phyloP scores from a whole-genome alignment of 2,888 invertebrate species.

The Ormyrus nitidulus region DNA sequence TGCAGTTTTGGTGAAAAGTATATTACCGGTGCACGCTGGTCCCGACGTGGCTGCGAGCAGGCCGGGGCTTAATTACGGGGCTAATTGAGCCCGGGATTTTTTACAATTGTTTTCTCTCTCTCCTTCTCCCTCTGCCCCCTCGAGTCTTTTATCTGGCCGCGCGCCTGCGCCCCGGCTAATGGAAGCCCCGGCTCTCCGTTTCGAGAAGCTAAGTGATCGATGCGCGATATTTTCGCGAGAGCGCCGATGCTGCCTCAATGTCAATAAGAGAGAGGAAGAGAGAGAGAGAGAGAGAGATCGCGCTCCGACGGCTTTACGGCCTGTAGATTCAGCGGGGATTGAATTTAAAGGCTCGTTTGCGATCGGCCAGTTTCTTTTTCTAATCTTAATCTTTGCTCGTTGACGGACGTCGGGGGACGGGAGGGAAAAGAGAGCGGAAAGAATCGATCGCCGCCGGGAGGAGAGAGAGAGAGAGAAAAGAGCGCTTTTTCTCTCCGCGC shows the following conservation, averaged over 20 bases:
- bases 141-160: slow-evolving; percentile 26
- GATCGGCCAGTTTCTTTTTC: slow-evolving; percentile 15
- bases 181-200: too few species aligned
- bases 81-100: slow-evolving; percentile 48
- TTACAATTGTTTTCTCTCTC: slow-evolving; percentile 34
- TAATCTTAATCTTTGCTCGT: slow-evolving; percentile 32
- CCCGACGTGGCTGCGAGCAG: background rate
- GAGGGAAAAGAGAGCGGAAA: slow-evolving; percentile 43
- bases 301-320: too few species aligned
- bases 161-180: too few species aligned
- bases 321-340: background rate
- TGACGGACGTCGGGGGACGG: slow-evolving; percentile 33
- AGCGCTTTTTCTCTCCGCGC: background rate
- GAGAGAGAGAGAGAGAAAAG: background rate
- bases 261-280: too few species aligned
- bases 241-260: too few species aligned
- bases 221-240: too few species aligned
- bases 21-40: slow-evolving; percentile 14
- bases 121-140: background rate
- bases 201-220: too few species aligned
- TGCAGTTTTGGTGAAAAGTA: slow-evolving; percentile 53
- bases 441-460: slow-evolving; percentile 33
- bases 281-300: too few species aligned
- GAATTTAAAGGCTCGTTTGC: slow-evolving; percentile 17
- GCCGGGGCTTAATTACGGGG: slow-evolving; percentile 46